Evolutionary conservation across 1,140 invertebrate species (phyloP).

Genomic region (Dufourea novaeangliae): DNA sequence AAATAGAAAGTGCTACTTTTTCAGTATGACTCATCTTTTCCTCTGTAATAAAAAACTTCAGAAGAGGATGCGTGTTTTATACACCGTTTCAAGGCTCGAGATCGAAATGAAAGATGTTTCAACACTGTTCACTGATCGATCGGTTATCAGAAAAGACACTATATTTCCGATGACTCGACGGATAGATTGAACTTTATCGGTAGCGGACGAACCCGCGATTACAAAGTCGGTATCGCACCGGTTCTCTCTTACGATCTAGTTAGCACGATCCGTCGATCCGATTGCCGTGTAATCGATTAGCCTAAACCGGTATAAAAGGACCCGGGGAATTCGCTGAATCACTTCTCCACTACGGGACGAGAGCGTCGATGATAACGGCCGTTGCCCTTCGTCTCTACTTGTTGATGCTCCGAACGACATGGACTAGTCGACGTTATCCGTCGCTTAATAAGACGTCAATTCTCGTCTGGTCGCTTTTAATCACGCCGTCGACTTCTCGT

Average conservation of each 20-base stretch:
- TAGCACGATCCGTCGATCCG: conserved; percentile 61
- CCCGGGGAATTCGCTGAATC: conserved; percentile 61
- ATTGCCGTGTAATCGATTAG: conserved; percentile 66
- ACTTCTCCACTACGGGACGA: conserved; percentile 20
- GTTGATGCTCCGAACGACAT: conserved; percentile 23
- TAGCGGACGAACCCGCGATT: conserved; percentile 22
- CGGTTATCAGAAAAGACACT: background rate
- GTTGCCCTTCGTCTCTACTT: conserved; percentile 33
- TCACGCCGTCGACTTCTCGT: conserved; percentile 18
- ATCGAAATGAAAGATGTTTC: background rate
- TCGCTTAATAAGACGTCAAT: conserved; percentile 61
- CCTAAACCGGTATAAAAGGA: conserved; percentile 41
- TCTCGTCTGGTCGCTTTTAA: conserved; percentile 40
- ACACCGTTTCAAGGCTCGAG: background rate
- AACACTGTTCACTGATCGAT: background rate
- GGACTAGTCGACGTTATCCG: conserved; percentile 43
- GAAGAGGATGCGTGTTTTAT: too few species aligned
- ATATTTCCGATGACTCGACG: conserved; percentile 12
- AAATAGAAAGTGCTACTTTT: too few species aligned
- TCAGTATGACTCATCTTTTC: too few species aligned
- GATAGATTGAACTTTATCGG: background rate
- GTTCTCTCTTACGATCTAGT: conserved; percentile 54
- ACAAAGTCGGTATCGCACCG: conserved; percentile 24
- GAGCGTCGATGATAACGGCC: conserved; percentile 43
- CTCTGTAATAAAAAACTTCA: background rate